A percentile compares a stretch with the other conserved stretches of the same genome.
These are phyloP conservation scores for Linepithema humile DNA, from an alignment of 1,140 invertebrate genomes.

Conservation along the genomic window DNA sequence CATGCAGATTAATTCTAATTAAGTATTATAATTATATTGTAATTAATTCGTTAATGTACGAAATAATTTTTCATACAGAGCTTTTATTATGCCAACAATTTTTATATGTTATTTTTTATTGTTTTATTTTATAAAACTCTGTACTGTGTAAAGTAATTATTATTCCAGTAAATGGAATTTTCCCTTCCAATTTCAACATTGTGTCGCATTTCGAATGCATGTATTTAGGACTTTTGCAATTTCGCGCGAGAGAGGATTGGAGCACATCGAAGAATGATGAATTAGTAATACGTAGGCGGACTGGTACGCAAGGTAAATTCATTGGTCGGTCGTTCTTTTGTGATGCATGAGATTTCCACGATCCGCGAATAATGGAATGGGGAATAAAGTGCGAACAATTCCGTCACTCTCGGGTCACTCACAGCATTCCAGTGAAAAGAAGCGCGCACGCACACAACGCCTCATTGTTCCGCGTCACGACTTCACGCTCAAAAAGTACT, in stretches of 20 bases:
- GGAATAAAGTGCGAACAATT: conserved; percentile 70
- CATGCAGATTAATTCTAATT: neutral
- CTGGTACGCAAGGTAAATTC: conserved; percentile 51
- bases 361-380: conserved; percentile 65
- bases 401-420: conserved; percentile 52
- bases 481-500: conserved; percentile 10
- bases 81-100: neutral
- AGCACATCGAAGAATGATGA: conserved; percentile 47
- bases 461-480: conserved; percentile 33
- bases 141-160: neutral
- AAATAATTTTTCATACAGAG: neutral
- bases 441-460: conserved; percentile 4
- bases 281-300: conserved; percentile 50
- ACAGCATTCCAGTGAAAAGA: conserved; percentile 40
- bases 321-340: conserved; percentile 66
- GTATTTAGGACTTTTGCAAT: conserved; percentile 34
- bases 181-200: conserved; percentile 12
- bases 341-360: conserved; percentile 66
- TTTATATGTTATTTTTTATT: neutral
- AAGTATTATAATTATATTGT: neutral
- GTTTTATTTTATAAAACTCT: neutral
- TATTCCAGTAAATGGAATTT: neutral
- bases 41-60: neutral
- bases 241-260: neutral
- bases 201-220: neutral